Percentiles rank a stretch among this genome's conserved stretches.
Evolutionary conservation across 2,888 invertebrate genomes (phyloP).

Genomic region (Ceraclea dissimilis): DNA sequence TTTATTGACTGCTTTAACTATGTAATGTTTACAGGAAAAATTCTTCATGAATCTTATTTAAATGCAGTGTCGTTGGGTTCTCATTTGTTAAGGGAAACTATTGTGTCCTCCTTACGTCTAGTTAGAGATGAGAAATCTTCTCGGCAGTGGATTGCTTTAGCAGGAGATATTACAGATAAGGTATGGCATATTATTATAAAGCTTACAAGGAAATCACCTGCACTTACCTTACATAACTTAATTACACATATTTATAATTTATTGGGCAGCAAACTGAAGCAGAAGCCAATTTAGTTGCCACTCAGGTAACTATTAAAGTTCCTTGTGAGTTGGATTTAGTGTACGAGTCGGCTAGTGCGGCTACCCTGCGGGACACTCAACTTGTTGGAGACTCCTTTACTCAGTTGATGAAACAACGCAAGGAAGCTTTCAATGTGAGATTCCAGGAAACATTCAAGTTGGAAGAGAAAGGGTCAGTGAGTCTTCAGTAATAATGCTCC

Average conservation of each 20-base stretch:
- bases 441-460: constrained; percentile 79
- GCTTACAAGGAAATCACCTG: no score
- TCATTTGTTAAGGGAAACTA: constrained; percentile 66
- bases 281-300: constrained; percentile 11
- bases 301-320: constrained; percentile 51
- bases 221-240: no score
- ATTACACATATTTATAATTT: not conserved
- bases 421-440: constrained; percentile 59
- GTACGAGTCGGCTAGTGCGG: constrained; percentile 68
- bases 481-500: no score
- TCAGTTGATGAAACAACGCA: constrained; percentile 52
- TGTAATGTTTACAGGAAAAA: constrained; percentile 40
- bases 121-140: constrained; percentile 46
- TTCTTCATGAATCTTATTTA: constrained; percentile 65
- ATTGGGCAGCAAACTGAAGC: not conserved
- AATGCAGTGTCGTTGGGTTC: constrained; percentile 64
- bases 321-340: constrained; percentile 79
- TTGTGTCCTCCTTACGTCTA: constrained; percentile 60
- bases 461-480: constrained; percentile 56
- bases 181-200: no score
- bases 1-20: not conserved
- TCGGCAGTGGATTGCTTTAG: constrained; percentile 50
- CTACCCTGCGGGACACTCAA: constrained; percentile 41
- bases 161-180: constrained; percentile 41
- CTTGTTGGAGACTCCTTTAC: constrained; percentile 59